Evolutionary conservation across 2,113 vertebrate species (phyloP).

Genomic region (Pygoscelis adeliae): DNA sequence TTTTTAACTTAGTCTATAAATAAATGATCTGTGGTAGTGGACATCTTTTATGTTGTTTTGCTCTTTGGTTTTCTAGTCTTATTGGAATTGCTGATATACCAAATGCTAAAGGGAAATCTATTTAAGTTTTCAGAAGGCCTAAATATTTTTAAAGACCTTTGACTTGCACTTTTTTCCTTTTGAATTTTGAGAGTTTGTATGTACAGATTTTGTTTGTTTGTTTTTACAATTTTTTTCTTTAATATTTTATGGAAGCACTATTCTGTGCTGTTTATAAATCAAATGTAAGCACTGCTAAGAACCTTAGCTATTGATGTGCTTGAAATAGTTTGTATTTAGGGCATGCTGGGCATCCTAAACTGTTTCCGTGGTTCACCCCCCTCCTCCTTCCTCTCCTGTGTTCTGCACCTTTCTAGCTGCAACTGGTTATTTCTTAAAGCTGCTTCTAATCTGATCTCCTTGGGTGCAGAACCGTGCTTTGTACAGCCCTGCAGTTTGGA

Average conservation of each 20-base stretch:
- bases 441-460: background rate
- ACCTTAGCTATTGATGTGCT: background rate
- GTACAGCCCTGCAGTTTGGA: background rate
- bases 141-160: background rate
- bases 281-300: background rate
- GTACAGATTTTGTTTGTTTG: background rate
- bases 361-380: background rate
- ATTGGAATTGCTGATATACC: background rate
- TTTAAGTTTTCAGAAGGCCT: background rate
- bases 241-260: background rate
- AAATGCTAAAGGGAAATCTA: background rate
- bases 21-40: slow-evolving; percentile 74
- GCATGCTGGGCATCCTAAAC: background rate
- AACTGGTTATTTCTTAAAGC: background rate
- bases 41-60: background rate
- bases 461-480: background rate
- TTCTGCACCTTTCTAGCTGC: background rate
- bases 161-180: background rate
- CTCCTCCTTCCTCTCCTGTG: background rate
- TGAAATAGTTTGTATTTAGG: background rate
- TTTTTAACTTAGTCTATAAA: slow-evolving; percentile 82
- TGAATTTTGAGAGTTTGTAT: background rate
- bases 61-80: background rate
- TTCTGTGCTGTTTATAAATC: background rate
- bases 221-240: background rate